Conservation (phyloP, 2,113 vertebrate genomes). For the Megaceryle maxima region DNA sequence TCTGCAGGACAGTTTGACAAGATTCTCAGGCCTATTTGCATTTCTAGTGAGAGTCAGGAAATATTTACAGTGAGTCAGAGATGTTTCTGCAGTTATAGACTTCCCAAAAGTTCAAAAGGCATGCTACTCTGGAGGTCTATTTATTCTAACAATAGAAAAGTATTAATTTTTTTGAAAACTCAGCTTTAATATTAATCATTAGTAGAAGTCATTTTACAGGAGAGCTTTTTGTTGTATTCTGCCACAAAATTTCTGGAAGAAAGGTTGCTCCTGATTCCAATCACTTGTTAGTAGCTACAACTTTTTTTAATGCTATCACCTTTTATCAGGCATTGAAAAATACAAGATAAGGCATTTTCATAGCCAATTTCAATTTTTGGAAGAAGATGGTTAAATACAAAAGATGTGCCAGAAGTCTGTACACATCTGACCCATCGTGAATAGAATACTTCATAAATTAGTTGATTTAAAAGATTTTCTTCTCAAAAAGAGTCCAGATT, state of each 20-base stretch:
- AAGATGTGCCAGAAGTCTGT: not conserved
- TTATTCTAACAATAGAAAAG: not conserved
- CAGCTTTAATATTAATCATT: not conserved
- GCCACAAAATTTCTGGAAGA: not conserved
- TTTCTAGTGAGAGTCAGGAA: not conserved
- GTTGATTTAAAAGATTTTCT: conserved; percentile 10
- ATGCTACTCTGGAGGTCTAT: not conserved
- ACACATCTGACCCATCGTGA: not conserved
- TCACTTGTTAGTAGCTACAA: not conserved
- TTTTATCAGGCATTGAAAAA: conserved; percentile 15
- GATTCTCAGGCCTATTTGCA: not conserved
- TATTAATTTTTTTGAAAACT: not conserved
- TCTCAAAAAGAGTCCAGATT: not conserved
- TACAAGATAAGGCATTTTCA: conserved; percentile 34
- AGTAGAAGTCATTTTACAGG: not conserved
- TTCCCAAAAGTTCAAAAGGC: not conserved
- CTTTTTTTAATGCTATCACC: not conserved
- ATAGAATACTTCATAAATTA: conserved; percentile 1
- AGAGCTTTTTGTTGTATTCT: not conserved
- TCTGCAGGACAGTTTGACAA: not conserved
- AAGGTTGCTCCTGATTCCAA: not conserved
- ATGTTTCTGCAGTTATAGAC: not conserved
- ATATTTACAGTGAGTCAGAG: not conserved
- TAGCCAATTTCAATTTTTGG: not conserved
- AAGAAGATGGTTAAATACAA: conserved; percentile 43